phyloP scores from a whole-genome alignment of 2,797 vertebrate species.

The Lindbergichthys nudifrons region DNA sequence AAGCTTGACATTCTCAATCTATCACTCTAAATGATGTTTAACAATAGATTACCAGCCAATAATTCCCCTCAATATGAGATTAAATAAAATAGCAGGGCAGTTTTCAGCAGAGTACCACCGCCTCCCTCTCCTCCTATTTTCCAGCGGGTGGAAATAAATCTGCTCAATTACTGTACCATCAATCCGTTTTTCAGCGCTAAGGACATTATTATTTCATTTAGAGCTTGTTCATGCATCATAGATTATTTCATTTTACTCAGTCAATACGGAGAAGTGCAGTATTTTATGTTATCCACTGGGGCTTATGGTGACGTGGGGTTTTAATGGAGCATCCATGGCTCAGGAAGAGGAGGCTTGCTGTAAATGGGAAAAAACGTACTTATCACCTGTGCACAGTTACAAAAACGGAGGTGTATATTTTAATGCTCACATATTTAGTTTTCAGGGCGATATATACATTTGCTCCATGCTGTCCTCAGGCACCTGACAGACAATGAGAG shows the following conservation, averaged over 20 bases:
- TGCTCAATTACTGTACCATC: conserved; percentile 94
- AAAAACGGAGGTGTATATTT: conserved; percentile 68
- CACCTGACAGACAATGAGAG: conserved; percentile 88
- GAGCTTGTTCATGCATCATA: conserved; percentile 96
- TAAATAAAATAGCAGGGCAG: conserved; percentile 95
- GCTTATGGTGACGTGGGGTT: conserved; percentile 82
- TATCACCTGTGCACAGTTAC: conserved; percentile 68
- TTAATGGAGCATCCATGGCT: conserved; percentile 84
- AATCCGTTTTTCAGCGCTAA: conserved; percentile 95
- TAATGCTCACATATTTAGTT: conserved; percentile 68
- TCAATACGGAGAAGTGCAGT: conserved; percentile 94
- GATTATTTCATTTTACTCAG: conserved; percentile 97
- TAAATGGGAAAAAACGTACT: conserved; percentile 40
- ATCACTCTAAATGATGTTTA: conserved; percentile 98
- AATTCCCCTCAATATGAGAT: conserved; percentile 95
- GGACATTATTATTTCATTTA: conserved; percentile 99
- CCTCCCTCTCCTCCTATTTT: conserved; percentile 77
- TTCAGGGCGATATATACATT: conserved; percentile 61
- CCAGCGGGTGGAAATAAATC: conserved; percentile 93
- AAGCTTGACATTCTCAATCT: conserved; percentile 92
- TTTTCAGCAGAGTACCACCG: conserved; percentile 88
- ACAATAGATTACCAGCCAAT: conserved; percentile 95
- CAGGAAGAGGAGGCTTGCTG: conserved; percentile 65
- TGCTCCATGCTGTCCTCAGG: conserved; percentile 85
- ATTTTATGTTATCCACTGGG: conserved; percentile 89